Evolutionary conservation across 2,888 invertebrate genomes (phyloP), one percentile per base, ranked within the genome.

Genomic region (Chouioia cunea): DNA sequence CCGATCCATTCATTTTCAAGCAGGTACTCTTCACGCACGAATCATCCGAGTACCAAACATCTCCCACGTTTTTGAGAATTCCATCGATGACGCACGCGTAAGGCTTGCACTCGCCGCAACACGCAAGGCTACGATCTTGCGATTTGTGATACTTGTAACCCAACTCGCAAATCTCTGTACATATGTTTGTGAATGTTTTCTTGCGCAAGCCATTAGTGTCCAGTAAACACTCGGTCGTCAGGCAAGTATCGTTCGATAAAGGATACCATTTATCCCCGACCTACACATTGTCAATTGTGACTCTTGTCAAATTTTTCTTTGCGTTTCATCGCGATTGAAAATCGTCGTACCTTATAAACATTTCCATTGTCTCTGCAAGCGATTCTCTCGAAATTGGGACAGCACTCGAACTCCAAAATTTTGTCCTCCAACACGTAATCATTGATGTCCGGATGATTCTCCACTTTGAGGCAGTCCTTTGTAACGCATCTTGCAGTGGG

Each of bases 51-150:
- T 83, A 85, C 93, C 92, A 93, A 53, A 84, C 84, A 54, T 88
- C 87, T 0, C 88, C 90, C 18, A 89, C 83, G 23, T 83, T 77
- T 62, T 87, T 87, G 44, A 88, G 77, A 22, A 78, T 74, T 0
- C 88, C 89, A 44, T 87, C 87, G 48, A 89, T 85, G 0, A 91
- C 86, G 79, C 93, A 93, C 0, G 89, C 89, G 2, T 88, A 87
- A 16, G 90, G 89, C 50, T 87, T 81, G 81, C 93, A 93, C 57
- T 87, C 85, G 0, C 93, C 93, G 80, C 93, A 93, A 78, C 93
- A 93, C 73, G 86, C 6, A 6, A 36, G 10, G 12, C 80, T 2
- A 83, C 80, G 8, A 87, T 86, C 44, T 77, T 79, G 12, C 83
- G 77, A 10, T 12, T 78, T 77, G 92, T 92, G 62, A 77, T 93